Conservation (phyloP, 2,113 vertebrate genomes). For the Oryzias woworae region DNA sequence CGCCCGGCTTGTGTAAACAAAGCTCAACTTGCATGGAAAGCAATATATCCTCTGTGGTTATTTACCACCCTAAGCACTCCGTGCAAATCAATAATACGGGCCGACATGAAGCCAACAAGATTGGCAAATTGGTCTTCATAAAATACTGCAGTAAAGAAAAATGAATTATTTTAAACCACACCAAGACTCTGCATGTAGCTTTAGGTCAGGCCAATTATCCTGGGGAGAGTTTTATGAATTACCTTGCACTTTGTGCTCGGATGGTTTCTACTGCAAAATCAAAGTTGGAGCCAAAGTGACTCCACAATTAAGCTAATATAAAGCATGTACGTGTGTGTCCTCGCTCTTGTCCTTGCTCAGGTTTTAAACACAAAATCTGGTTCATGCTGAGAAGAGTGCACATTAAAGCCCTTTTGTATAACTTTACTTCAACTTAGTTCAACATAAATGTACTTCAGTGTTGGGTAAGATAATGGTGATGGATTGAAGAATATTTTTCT, state of each 20-base stretch:
- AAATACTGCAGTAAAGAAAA: constrained; percentile 34
- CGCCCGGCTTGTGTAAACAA: constrained; percentile 60
- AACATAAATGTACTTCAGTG: too few relatives aligned
- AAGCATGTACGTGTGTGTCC: constrained; percentile 4
- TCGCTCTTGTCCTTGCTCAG: not conserved
- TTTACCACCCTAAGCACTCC: constrained; percentile 64
- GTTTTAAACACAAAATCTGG: too few relatives aligned
- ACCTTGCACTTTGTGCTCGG: constrained; percentile 41
- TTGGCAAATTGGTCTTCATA: constrained; percentile 56
- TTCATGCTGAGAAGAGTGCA: too few relatives aligned
- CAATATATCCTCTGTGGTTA: constrained; percentile 69
- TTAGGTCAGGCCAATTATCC: constrained; percentile 38
- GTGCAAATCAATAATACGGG: constrained; percentile 73
- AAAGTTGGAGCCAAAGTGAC: constrained; percentile 60
- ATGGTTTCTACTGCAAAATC: constrained; percentile 49
- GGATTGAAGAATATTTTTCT: too few relatives aligned
- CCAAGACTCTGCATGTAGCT: constrained; percentile 24
- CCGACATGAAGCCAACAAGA: constrained; percentile 71
- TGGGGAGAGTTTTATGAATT: constrained; percentile 30
- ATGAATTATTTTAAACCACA: constrained; percentile 20
- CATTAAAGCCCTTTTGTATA: too few relatives aligned
- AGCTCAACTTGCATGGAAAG: constrained; percentile 57
- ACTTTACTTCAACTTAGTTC: too few relatives aligned
- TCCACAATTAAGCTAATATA: constrained; percentile 46
- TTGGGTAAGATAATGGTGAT: too few relatives aligned